Percentiles rank a stretch among this genome's conserved stretches.
Evolutionary conservation across 2,888 invertebrate genomes (phyloP).

Genomic region (Drosophila anceps): DNA sequence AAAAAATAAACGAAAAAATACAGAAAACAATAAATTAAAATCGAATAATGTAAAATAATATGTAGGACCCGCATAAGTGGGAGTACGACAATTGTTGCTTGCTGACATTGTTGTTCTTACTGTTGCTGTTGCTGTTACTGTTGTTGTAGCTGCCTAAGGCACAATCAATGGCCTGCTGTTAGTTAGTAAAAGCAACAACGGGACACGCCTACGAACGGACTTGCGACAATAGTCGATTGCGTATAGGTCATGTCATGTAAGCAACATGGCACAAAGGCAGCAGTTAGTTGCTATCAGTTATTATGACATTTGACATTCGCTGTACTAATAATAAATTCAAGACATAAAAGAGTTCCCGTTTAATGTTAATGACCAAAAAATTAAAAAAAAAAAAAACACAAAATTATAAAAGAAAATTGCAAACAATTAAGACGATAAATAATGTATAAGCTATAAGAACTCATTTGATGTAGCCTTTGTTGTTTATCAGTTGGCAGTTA

Average conservation of each 20-base stretch:
- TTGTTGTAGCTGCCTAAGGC: slow-evolving; percentile 26
- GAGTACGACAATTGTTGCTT: slow-evolving; percentile 25
- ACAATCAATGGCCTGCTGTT: slow-evolving; percentile 34
- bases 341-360: not conserved
- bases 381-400: not conserved
- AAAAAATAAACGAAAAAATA: slow-evolving; percentile 7
- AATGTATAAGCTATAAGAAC: not conserved
- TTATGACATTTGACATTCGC: slow-evolving; percentile 15
- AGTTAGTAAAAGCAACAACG: slow-evolving; percentile 3
- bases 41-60: slow-evolving; percentile 52
- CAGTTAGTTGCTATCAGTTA: slow-evolving; percentile 22
- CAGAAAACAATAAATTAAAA: slow-evolving; percentile 53
- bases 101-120: slow-evolving; percentile 5
- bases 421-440: not conserved
- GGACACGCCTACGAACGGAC: slow-evolving; percentile 6
- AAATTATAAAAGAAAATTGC: not conserved
- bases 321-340: not conserved
- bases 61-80: slow-evolving; percentile 1
- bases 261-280: slow-evolving; percentile 4
- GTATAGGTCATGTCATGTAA: slow-evolving; percentile 42
- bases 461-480: slow-evolving; percentile 52
- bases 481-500: slow-evolving; percentile 35
- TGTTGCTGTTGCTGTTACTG: slow-evolving; percentile 17
- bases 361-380: not conserved
- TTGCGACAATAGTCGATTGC: slow-evolving; percentile 15